Base-by-base conservation (phyloP, 2,888 invertebrate species). In the Deilephila elpenor region DNA sequence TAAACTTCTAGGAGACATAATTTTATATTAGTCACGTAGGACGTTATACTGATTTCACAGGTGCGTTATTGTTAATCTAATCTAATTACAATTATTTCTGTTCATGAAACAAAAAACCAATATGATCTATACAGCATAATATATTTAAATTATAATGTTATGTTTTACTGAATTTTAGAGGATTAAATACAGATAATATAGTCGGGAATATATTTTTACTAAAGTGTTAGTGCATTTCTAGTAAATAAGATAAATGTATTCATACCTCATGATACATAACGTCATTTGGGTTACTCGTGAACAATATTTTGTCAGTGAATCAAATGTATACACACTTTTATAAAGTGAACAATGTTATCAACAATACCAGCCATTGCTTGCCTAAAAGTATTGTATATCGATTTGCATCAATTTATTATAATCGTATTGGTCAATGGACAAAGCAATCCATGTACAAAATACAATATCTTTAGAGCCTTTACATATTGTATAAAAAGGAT, bases 141-240 rank as follows among this genome's bases (percentile, higher is more conserved):
- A 34, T 34, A 32, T 59, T 62, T 34, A 17, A 17, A 34, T 34
- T 17, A 29, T 11, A 34, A 62, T 34, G 6, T 32, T 61, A 62
- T 32, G 61, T 62, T 34, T 34, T 34, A 34, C 19, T 32, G 3
- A 34, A 32, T 7, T 7, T 60, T 17, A 14, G 60, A 1, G 60
- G 29, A 29, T 29, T 17, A 11, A 14, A 32, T 34, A 7, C 29
- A 19, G 14, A 25, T 59, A 20, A 20, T 34, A 34, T 5, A 32
- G 29, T n/a, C 32, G 14, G 34, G 32, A 34, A 32, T 62, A 62
- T 62, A 34, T 56, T 56, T 56, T 56, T 62, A 34, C 61, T 62
- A 17, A 32, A 32, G 67, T 67, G 17, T 25, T 67, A 67, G 44
- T 67, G 25, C 67, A 51, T 67, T 67, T 67, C 17, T 67, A 51